phyloP scores from a whole-genome alignment of 2,888 invertebrate genomes.

The Dicyrtomina minuta region DNA sequence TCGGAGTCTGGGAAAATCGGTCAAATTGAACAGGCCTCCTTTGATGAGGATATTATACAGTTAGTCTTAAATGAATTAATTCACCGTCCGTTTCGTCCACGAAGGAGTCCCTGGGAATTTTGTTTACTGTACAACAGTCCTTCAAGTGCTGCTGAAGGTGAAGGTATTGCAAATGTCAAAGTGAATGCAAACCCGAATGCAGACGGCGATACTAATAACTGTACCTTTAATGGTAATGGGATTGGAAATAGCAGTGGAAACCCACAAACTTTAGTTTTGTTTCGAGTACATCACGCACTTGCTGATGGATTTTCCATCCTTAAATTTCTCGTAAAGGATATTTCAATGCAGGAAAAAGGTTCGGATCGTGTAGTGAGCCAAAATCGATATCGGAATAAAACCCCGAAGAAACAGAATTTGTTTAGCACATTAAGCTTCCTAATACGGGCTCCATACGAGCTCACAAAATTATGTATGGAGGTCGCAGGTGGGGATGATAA shows the following conservation, averaged over 20 bases:
- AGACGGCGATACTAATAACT: no score
- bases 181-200: no score
- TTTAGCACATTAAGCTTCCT: no score
- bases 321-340: background rate
- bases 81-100: background rate
- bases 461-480: no score
- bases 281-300: constrained; percentile 24
- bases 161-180: no score
- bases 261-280: background rate
- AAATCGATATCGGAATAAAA: no score
- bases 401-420: no score
- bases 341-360: no score
- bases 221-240: background rate
- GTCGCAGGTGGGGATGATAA: no score
- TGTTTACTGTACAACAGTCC: background rate
- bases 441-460: no score
- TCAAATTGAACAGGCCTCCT: background rate
- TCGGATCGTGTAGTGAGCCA: no score
- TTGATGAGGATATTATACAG: background rate
- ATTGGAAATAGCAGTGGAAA: background rate
- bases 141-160: background rate
- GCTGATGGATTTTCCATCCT: constrained; percentile 26
- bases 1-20: background rate
- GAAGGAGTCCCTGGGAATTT: constrained; percentile 14
- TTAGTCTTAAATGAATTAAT: background rate